Conservation (phyloP, 2,888 invertebrate species). For the Octodonta nipae region DNA sequence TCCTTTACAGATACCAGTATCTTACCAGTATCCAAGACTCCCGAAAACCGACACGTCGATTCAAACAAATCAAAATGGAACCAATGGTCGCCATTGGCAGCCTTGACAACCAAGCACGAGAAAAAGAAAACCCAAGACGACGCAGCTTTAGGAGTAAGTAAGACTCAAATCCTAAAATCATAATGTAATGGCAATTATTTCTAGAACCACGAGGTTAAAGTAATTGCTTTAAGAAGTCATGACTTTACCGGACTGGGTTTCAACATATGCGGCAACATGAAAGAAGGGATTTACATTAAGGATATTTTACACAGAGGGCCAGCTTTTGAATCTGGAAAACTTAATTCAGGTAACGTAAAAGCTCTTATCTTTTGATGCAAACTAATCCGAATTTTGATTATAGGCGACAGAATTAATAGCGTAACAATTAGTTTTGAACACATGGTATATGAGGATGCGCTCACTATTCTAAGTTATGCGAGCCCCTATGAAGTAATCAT, state of each 20-base stretch:
- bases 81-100: conserved; percentile 36
- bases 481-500: conserved; percentile 80
- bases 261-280: conserved; percentile 78
- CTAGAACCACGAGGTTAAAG: conserved; percentile 45
- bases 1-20: conserved; percentile 32
- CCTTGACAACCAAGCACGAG: conserved; percentile 29
- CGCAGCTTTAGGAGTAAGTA: conserved; percentile 40
- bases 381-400: no score
- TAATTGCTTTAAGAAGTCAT: conserved; percentile 66
- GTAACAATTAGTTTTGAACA: conserved; percentile 78
- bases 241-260: conserved; percentile 83
- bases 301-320: conserved; percentile 77
- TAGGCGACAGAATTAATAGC: conserved; percentile 78
- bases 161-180: no score
- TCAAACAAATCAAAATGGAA: conserved; percentile 33
- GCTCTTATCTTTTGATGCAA: background rate
- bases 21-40: conserved; percentile 26
- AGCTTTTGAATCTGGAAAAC: conserved; percentile 68
- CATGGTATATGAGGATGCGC: conserved; percentile 80
- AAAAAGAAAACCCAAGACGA: conserved; percentile 44
- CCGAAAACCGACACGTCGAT: conserved; percentile 22
- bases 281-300: conserved; percentile 79
- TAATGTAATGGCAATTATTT: background rate
- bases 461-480: conserved; percentile 78
- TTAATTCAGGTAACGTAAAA: conserved; percentile 57